These are phyloP conservation scores for Allobates femoralis DNA, from an alignment of 2,797 vertebrate genomes.

Conservation along the genomic window DNA sequence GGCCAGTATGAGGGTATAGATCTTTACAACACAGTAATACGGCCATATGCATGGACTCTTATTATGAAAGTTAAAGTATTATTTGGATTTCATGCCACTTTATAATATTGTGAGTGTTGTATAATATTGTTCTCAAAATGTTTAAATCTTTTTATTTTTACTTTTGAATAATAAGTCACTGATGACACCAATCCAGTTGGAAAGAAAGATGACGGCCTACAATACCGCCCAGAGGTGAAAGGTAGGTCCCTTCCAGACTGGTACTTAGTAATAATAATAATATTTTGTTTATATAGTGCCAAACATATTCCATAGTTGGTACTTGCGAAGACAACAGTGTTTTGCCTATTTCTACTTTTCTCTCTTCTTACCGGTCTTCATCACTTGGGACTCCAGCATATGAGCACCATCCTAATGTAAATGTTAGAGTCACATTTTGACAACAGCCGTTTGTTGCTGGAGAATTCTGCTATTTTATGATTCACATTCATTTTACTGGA, in stretches of 20 bases:
- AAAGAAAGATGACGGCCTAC: constrained; percentile 89
- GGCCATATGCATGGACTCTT: neutral
- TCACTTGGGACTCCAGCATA: neutral
- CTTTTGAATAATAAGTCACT: constrained; percentile 75
- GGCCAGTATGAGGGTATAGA: neutral
- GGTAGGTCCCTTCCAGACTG: constrained; percentile 71
- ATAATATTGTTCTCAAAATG: neutral
- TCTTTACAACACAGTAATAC: neutral
- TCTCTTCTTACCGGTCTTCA: neutral
- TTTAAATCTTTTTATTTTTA: neutral
- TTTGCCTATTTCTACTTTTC: neutral
- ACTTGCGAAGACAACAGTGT: neutral
- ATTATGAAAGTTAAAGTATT: neutral
- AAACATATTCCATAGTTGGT: no score
- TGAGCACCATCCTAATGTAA: neutral
- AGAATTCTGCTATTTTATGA: constrained; percentile 18
- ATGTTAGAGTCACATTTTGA: constrained; percentile 2
- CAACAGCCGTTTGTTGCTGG: neutral
- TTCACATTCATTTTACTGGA: neutral
- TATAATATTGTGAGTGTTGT: neutral
- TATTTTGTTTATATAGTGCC: no score
- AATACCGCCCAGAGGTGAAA: constrained; percentile 86
- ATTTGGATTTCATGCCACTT: neutral
- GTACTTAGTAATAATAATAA: no score
- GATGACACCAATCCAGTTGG: constrained; percentile 80